Evolutionary conservation across 2,888 invertebrate genomes (phyloP), one percentile per base, ranked within the genome.

Genomic region (Pristionchus maxplancki): DNA sequence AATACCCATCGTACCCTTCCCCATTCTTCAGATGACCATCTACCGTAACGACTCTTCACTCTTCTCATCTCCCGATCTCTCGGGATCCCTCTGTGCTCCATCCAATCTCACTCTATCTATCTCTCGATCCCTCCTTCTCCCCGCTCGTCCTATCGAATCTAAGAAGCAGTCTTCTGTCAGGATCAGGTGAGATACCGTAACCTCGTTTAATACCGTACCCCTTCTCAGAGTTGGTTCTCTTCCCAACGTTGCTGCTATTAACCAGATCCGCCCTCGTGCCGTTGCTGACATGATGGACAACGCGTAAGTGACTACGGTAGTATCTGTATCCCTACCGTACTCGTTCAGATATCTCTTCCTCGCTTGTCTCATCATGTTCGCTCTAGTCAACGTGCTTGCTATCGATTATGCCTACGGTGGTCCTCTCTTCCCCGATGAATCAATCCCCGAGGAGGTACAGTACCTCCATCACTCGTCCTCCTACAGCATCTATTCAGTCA

Each of bases 371-470:
- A 40, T 64, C 64, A 62, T 85, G 40, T 40, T 85, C 40, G 58
- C 85, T 2, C 53, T 85, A 11, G 40, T 85, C 44, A 85, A 85
- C 44, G 40, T 85, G 58, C 85, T 85, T 13, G 50, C 34, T 40
- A 85, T 85, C 64, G 85, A 85, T 28, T 85, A 85, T 37, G 85
- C 64, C 13, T 85, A 64, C 24, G 85, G 64, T 44, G 85, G 85
- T 9, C 85, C 85, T 20, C 40, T 85, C 85, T 85, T 85, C 64
- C 15, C 17, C 31, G 82, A 82, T 3, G 64, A 64, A 15, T 15
- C 71, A 20, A 20, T 37, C 17, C 78, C 78, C 44, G 78, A 44
- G 78, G 78, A 78, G 78, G 44, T 78, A 78, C 78, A 24, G 78
- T 44, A 48, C 6, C 31, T 53, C 20, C 8, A 34, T 31, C 78